These are phyloP conservation scores for Frankliniella fusca DNA, from an alignment of 2,888 invertebrate species.

Conservation along the genomic window DNA sequence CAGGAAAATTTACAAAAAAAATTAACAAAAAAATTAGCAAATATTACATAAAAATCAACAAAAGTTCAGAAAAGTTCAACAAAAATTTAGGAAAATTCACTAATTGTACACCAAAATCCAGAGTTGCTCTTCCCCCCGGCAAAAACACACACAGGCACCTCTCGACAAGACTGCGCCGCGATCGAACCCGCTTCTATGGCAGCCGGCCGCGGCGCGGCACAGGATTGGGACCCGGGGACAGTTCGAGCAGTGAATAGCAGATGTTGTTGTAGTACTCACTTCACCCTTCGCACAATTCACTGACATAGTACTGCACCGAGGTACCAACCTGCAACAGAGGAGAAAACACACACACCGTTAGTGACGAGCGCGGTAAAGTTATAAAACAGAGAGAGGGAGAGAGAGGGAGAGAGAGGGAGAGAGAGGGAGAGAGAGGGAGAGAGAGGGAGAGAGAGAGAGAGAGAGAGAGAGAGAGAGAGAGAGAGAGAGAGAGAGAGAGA, in stretches of 20 bases:
- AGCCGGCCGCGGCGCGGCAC: not conserved
- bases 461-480: not conserved
- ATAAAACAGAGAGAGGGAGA: too few relatives aligned
- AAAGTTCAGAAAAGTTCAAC: too few relatives aligned
- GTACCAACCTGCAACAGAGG: not conserved
- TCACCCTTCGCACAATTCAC: slow-evolving; percentile 18
- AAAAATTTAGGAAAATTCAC: too few relatives aligned
- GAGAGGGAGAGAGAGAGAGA: not conserved
- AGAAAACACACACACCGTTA: not conserved
- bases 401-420: not conserved
- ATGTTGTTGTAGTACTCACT: slow-evolving; percentile 14
- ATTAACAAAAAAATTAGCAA: too few relatives aligned
- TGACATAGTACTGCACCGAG: slow-evolving; percentile 1
- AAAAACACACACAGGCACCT: too few relatives aligned
- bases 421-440: not conserved
- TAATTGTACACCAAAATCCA: too few relatives aligned
- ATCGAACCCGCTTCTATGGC: not conserved
- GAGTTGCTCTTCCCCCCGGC: too few relatives aligned
- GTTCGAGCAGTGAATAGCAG: slow-evolving; percentile 14
- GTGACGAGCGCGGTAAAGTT: not conserved
- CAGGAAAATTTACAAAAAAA: too few relatives aligned
- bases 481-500: not conserved
- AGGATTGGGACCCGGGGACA: slow-evolving; percentile 8
- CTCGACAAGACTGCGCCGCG: too few relatives aligned
- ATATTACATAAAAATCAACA: too few relatives aligned